Conservation (phyloP, 2,888 invertebrate genomes). For the Sarcophaga caerulescens region DNA sequence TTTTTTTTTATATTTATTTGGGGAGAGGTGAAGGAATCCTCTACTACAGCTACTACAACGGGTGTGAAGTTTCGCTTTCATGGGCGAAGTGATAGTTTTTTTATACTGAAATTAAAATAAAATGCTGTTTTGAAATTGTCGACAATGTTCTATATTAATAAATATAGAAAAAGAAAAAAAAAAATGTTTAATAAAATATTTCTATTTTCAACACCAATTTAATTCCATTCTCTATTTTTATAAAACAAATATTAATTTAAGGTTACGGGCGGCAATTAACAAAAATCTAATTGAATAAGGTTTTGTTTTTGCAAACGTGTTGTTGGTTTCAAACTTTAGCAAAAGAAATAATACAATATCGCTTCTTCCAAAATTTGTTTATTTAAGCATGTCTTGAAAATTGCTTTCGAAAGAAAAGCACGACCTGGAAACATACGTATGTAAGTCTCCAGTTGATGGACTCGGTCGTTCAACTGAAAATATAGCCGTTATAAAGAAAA, state of each 20-base stretch:
- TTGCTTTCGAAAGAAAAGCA: too few species aligned
- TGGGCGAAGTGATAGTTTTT: slow-evolving; percentile 20
- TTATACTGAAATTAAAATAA: slow-evolving; percentile 51
- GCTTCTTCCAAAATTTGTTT: too few species aligned
- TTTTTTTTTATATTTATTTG: slow-evolving; percentile 44
- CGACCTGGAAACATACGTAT: too few species aligned
- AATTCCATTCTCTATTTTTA: background rate
- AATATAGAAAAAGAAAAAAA: slow-evolving; percentile 6
- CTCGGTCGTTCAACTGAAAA: too few species aligned
- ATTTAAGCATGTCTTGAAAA: too few species aligned
- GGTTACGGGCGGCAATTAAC: too few species aligned
- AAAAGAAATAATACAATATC: too few species aligned
- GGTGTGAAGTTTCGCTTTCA: slow-evolving; percentile 41
- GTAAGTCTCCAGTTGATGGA: too few species aligned
- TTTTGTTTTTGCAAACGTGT: background rate
- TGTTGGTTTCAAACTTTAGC: too few species aligned
- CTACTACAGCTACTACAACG: slow-evolving; percentile 47
- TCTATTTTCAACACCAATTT: slow-evolving; percentile 11
- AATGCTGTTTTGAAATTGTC: slow-evolving; percentile 37
- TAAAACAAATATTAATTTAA: too few species aligned
- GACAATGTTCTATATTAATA: slow-evolving; percentile 12
- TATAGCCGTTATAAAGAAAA: too few species aligned
- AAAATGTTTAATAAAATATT: background rate
- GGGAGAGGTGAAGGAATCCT: slow-evolving; percentile 23
- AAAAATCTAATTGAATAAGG: too few species aligned